Conservation (phyloP, 2,113 vertebrate genomes). For the Tricholaema leucomelas region DNA sequence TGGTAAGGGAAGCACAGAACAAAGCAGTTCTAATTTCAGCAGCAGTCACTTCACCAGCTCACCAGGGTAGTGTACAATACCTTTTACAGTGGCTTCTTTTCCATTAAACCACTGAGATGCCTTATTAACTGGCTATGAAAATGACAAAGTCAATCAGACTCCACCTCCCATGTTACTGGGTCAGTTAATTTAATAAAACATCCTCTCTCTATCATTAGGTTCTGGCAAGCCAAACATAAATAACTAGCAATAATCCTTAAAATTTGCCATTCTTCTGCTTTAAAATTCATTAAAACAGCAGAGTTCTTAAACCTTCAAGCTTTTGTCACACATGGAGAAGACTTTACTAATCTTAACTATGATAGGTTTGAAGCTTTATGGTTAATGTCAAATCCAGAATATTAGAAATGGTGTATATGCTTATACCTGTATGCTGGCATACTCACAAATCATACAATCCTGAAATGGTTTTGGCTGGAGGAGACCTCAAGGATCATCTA, state of each 20-base stretch:
- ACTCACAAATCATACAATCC: background rate
- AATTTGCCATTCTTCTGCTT: background rate
- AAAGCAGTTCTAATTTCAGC: background rate
- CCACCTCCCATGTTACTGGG: background rate
- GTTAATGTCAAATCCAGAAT: background rate
- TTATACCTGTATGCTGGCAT: background rate
- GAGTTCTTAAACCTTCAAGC: background rate
- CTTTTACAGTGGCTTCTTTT: background rate
- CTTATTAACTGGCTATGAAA: background rate
- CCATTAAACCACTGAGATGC: background rate
- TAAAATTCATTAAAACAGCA: background rate
- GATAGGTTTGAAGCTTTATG: background rate
- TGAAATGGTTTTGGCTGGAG: background rate
- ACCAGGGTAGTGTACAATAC: background rate
- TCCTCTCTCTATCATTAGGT: background rate
- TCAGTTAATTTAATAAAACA: background rate
- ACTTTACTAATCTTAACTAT: background rate
- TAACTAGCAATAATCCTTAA: background rate
- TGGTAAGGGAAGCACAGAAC: background rate
- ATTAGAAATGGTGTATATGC: background rate
- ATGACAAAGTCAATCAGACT: background rate
- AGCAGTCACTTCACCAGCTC: background rate
- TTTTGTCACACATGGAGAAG: background rate
- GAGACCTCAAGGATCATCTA: background rate
- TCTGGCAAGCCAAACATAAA: background rate